Base-by-base conservation (phyloP, 2,888 invertebrate genomes). In the Halictus ligatus region DNA sequence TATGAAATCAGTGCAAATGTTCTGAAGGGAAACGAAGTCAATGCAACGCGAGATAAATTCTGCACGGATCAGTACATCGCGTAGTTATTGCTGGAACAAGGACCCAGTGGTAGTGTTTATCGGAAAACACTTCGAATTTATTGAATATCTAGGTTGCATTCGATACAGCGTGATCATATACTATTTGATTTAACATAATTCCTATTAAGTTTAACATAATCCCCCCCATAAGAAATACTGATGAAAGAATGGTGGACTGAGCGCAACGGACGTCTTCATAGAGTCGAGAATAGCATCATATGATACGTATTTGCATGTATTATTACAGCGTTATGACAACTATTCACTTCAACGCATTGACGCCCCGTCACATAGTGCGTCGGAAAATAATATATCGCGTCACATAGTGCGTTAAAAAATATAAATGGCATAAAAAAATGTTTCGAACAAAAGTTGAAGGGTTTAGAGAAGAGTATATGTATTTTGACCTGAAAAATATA, bases 31-130 rank as follows among this genome's bases (percentile, higher is more conserved):
- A 50, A 75, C 18, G 40, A 80, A 58, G 18, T 54, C 79, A 78
- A 73, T 71, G 50, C 74, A 77, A 25, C 54, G 60, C 10, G 25
- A 58, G 48, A 79, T 84, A 79, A 60, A 78, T 81, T 73, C 75
- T 48, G 40, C 25, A 73, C 64, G 71, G 46, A 80, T 72, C 77
- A 25, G 21, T 76, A 75, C 72, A 64, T 50, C 84, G 25, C 29
- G 79, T 74, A 75, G 78, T 81, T 81, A 72, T 81, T 72, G 60
- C 60, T 50, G 73, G 67, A 78, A 79, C 76, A 86, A 60, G 54
- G 76, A 81, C 46, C 67, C 21, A 21, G 43, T 18, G 43, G 7
- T 43, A 40, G 71, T 78, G 48, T 81, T 84, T 78, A 73, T 78
- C 78, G 80, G 75, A 75, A 74, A 58, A 74, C 60, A 18, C 60